Evolutionary conservation across 2,113 vertebrate genomes (phyloP), one percentile per base, ranked within the genome.

Genomic region (Lagenorhynchus albirostris): DNA sequence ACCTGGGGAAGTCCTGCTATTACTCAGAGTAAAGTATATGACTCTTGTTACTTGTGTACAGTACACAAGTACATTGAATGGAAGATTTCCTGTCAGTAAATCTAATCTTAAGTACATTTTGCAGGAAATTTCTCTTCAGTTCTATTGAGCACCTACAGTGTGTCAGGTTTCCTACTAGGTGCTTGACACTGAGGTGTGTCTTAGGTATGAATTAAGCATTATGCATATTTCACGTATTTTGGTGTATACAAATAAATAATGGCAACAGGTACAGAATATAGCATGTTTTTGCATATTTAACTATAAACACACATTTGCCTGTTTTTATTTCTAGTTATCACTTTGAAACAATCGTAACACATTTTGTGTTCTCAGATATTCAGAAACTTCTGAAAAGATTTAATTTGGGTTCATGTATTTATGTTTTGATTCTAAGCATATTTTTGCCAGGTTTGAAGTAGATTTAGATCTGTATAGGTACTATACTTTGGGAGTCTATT

Each of bases 371-470:
- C 13, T 74, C 7, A 79, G 36, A 81, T 92, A 68, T 74, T 95
- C 8, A 85, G 63, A 91, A 96, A 95, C 53, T 74, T 95, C n/a
- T 21, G 53, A 71, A 73, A 96, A 94, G 7, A 91, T 70, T 94
- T 83, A 38, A 83, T 96, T 90, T 88, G 63, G 29, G 33, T 91
- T 95, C 76, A 65, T 83, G 2, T 96, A 47, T 91, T 92, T 89
- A 62, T 58, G 21, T 85, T 60, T 96, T 73, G 55, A 93, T 85
- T 79, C 50, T 60, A 76, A 80, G 2, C 8, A 0, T 82, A 50
- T 83, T 89, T 96, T 92, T 92, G 55, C 50, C 50, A 88, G 81
- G 41, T 95, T 93, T 76, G 21, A 90, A 91, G 36, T 86, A 63
- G 79, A 58, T 85, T 94, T 90, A 68, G 68, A 13, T 77, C 10